Evolutionary conservation across 2,888 invertebrate genomes (phyloP), one percentile per base, ranked within the genome.

Genomic region (Caenorhabditis japonica): DNA sequence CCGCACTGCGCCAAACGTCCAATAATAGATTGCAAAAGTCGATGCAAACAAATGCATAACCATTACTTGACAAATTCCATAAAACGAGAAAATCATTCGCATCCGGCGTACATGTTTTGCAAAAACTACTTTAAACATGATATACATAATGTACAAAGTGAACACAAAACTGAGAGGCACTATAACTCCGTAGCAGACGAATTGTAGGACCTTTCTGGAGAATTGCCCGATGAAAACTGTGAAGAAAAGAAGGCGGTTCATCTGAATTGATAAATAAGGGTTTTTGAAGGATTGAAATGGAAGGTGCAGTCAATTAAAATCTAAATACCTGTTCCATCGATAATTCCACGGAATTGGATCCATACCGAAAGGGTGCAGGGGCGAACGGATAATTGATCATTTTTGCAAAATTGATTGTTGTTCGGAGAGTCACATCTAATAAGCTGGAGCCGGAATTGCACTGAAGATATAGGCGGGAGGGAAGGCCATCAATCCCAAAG

Each of bases 321-420:
- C n/a, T n/a, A n/a, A n/a, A n/a, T n/a, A n/a, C n/a, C n/a, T n/a
- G n/a, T n/a, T n/a, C n/a, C n/a, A n/a, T n/a, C n/a, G n/a, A n/a
- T n/a, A n/a, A n/a, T n/a, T n/a, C n/a, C n/a, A n/a, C n/a, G n/a
- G n/a, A n/a, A n/a, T n/a, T n/a, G n/a, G n/a, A n/a, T 1, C 36
- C 23, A 17, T 53, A 53, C 17, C 17, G 38, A 0, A 53, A 34
- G 10, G 62, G 44, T 17, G 44, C 44, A 1, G 38, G 46, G 1
- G 62, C 36, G n/a, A 62, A 62, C 25, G 62, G 62, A 21, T 62
- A 53, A 23, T 44, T 51, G 34, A 61, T 17, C 52, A 25, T 52
- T n/a, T n/a, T n/a, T n/a, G n/a, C n/a, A n/a, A n/a, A n/a, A n/a
- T n/a, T n/a, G n/a, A n/a, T n/a, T n/a, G n/a, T n/a, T n/a, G n/a